Evolutionary conservation across 2,797 vertebrate genomes (phyloP).

Genomic region (Myiotriccus ornatus): DNA sequence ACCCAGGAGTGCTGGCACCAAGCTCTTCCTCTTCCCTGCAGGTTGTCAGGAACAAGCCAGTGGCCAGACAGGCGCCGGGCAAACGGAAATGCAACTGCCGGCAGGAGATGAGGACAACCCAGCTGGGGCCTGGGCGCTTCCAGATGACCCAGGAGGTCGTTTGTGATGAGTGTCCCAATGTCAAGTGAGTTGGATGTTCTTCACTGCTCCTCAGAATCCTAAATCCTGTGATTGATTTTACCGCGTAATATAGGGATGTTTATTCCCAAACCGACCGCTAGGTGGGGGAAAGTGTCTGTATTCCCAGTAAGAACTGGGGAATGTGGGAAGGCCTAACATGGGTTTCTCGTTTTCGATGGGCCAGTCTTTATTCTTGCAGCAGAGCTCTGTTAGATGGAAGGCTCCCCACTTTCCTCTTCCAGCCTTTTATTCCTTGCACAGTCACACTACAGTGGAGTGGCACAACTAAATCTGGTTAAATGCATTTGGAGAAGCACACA

Average conservation of each 20-base stretch:
- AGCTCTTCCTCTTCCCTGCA: constrained; percentile 17
- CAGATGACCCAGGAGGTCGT: constrained; percentile 99
- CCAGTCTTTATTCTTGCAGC: not conserved
- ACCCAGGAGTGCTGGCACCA: not conserved
- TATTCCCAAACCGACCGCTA: not conserved
- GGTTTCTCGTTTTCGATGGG: not conserved
- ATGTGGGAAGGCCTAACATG: accelerated
- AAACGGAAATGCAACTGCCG: constrained; percentile 98
- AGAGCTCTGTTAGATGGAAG: not conserved
- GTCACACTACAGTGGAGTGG: not conserved
- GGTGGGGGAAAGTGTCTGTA: not conserved
- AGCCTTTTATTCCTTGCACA: not conserved
- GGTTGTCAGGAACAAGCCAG: constrained; percentile 95
- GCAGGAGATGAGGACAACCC: constrained; percentile 98
- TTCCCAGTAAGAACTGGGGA: accelerated
- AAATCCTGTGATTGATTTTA: not conserved
- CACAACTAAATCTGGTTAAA: not conserved
- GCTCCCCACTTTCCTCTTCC: not conserved
- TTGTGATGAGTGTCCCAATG: constrained; percentile 96
- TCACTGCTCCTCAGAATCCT: not conserved
- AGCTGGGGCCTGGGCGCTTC: constrained; percentile 95
- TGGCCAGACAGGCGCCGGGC: constrained; percentile 94
- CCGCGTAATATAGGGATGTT: accelerated
- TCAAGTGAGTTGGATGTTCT: constrained; percentile 83
- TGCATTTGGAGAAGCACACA: not conserved